Conservation (phyloP, 2,113 vertebrate genomes). For the Bettongia penicillata region DNA sequence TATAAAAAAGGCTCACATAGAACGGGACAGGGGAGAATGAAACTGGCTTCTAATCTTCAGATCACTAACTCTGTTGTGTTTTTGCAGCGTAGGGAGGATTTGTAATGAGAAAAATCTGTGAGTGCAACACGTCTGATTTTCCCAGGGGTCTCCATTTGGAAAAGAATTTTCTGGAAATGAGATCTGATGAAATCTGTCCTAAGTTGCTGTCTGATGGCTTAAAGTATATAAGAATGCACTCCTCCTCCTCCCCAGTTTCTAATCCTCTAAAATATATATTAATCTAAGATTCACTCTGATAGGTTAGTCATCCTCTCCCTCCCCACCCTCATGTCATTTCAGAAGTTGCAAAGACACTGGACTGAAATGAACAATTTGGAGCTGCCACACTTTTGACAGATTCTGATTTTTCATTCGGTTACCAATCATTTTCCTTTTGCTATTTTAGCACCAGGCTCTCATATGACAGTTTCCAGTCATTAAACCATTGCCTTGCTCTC, state of each 20-base stretch:
- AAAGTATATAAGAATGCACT: background rate
- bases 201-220: background rate
- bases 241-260: background rate
- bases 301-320: background rate
- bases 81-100: background rate
- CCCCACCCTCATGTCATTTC: background rate
- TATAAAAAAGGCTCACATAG: background rate
- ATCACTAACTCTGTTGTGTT: background rate
- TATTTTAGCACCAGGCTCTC: conserved; percentile 26
- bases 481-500: background rate
- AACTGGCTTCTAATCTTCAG: background rate
- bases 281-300: conserved; percentile 7
- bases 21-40: background rate
- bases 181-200: background rate
- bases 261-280: background rate
- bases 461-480: conserved; percentile 42
- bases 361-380: conserved; percentile 28
- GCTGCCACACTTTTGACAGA: conserved; percentile 17
- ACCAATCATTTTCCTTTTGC: conserved; percentile 43
- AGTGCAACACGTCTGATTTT: conserved; percentile 27
- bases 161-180: conserved; percentile 28
- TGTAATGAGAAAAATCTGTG: background rate
- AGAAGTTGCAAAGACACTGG: background rate
- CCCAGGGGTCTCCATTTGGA: background rate
- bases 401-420: conserved; percentile 47